phyloP scores from a whole-genome alignment of 2,113 vertebrate species.

The Aptenodytes patagonicus region DNA sequence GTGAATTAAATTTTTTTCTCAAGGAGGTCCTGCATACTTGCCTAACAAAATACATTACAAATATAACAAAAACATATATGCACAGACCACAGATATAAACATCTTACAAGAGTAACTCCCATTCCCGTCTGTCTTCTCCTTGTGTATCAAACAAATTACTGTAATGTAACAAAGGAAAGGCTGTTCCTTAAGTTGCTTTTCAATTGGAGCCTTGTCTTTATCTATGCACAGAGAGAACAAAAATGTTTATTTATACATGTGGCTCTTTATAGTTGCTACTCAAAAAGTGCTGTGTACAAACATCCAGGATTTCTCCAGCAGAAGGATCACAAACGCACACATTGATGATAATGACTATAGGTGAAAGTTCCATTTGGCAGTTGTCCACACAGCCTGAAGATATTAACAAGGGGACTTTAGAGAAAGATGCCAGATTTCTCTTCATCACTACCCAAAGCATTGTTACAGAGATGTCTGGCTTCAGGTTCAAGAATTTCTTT shows the following conservation, averaged over 20 bases:
- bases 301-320: constrained; percentile 22
- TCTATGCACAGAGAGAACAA: background rate
- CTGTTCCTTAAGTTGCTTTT: constrained; percentile 30
- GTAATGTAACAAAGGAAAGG: constrained; percentile 37
- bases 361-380: constrained; percentile 58
- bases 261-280: constrained; percentile 21
- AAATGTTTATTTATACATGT: constrained; percentile 62
- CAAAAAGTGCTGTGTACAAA: constrained; percentile 1
- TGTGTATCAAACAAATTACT: constrained; percentile 36
- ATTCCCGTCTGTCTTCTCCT: constrained; percentile 18
- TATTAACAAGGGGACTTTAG: constrained; percentile 20
- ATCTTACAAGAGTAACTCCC: constrained; percentile 23
- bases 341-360: constrained; percentile 34
- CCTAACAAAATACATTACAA: constrained; percentile 55
- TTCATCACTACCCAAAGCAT: background rate
- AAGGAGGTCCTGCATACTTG: constrained; percentile 13
- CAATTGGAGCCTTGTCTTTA: constrained; percentile 2
- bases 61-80: constrained; percentile 33
- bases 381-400: constrained; percentile 63
- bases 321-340: background rate
- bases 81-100: constrained; percentile 39
- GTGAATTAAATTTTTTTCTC: background rate
- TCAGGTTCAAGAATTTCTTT: constrained; percentile 59
- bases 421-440: constrained; percentile 48
- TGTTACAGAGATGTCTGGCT: constrained; percentile 45